These are phyloP conservation scores for Calyptommatus sinebrachiatus DNA, from an alignment of 2,113 vertebrate species.

Conservation along the genomic window DNA sequence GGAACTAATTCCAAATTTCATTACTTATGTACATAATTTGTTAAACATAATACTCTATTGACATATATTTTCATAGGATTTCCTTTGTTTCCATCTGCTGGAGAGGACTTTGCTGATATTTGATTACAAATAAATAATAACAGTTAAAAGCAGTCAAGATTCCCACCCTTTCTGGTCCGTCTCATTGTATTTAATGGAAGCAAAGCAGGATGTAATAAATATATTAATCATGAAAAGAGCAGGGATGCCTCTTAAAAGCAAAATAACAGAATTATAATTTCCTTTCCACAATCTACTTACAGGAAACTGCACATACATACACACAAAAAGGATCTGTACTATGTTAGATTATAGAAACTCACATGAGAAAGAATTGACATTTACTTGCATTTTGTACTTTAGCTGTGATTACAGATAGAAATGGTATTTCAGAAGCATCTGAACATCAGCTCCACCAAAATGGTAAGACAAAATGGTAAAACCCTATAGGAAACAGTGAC, in stretches of 20 bases:
- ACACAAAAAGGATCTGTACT: not conserved
- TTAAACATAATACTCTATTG: conserved; percentile 31
- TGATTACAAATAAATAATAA: not conserved
- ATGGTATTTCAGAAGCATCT: not conserved
- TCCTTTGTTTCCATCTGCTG: not conserved
- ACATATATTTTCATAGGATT: conserved; percentile 19
- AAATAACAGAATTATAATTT: not conserved
- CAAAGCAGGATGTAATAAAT: not conserved
- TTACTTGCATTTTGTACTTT: not conserved
- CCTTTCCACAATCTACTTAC: no score
- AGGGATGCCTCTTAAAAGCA: not conserved
- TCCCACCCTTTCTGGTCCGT: not conserved
- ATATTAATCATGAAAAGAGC: not conserved
- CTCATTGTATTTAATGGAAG: not conserved
- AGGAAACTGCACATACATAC: not conserved
- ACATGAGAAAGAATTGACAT: not conserved
- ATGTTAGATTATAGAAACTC: not conserved
- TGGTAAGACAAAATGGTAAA: no score
- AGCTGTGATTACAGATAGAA: not conserved
- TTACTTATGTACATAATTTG: conserved; percentile 36
- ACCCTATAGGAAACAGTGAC: no score
- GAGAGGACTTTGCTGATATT: conserved; percentile 9
- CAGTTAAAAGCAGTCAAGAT: not conserved
- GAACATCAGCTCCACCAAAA: not conserved
- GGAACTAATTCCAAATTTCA: conserved; percentile 41